Conservation (phyloP, 2,888 invertebrate species). For the Dynastes maya region DNA sequence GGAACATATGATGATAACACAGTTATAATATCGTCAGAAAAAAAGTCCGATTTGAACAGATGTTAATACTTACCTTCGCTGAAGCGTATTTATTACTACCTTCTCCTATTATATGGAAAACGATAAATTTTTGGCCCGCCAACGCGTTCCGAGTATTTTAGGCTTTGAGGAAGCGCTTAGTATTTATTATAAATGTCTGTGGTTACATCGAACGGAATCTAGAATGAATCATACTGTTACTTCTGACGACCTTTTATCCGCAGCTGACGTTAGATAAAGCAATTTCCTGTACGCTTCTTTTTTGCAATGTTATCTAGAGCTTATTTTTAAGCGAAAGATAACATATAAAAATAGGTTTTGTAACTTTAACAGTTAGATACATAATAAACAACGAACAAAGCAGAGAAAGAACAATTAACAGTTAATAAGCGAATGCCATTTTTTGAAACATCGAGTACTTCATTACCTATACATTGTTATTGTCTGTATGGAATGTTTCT, state of each 20-base stretch:
- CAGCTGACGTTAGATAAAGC: not conserved
- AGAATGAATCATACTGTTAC: not conserved
- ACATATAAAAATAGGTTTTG: too few species aligned
- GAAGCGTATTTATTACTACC: constrained; percentile 16
- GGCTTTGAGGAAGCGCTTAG: constrained; percentile 2
- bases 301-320: too few species aligned
- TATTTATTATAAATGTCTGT: not conserved
- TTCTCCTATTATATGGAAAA: not conserved
- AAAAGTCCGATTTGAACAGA: not conserved
- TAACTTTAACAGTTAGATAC: not conserved
- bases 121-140: constrained; percentile 22
- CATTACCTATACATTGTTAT: constrained; percentile 3
- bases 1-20: not conserved
- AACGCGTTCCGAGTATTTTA: not conserved
- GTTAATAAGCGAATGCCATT: not conserved
- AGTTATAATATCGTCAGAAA: not conserved
- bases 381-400: not conserved
- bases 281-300: not conserved
- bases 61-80: not conserved
- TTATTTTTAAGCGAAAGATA: too few species aligned
- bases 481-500: not conserved
- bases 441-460: not conserved
- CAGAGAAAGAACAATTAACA: not conserved
- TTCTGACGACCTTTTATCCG: too few species aligned
- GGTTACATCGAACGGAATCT: not conserved